Percentiles rank a stretch among this genome's conserved stretches.
Evolutionary conservation across 2,888 invertebrate genomes (phyloP).

Genomic region (Tachina lurida): DNA sequence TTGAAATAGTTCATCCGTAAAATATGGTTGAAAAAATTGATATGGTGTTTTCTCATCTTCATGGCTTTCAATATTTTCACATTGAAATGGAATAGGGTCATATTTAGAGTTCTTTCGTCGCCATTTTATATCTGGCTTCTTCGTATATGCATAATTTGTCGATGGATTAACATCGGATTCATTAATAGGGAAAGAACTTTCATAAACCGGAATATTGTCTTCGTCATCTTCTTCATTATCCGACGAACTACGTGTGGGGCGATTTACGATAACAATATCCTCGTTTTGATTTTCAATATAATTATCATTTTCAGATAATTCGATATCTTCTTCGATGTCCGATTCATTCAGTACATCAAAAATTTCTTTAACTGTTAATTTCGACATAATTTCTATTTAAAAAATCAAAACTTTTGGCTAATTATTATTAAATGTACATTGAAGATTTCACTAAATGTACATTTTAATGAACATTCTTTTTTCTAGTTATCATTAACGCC

Average conservation of each 20-base stretch:
- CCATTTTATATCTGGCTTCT: slow-evolving; percentile 26
- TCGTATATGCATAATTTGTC: slow-evolving; percentile 25
- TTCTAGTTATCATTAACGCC: neutral
- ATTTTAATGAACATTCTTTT: neutral
- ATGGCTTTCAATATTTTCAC: slow-evolving; percentile 26
- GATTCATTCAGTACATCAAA: slow-evolving; percentile 2
- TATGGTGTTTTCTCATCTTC: slow-evolving; percentile 22
- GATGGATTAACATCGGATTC: slow-evolving; percentile 22
- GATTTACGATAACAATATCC: slow-evolving; percentile 10
- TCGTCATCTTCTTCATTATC: slow-evolving; percentile 9
- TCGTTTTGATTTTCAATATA: slow-evolving; percentile 30
- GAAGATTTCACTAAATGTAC: neutral
- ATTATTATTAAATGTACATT: slow-evolving; percentile 10
- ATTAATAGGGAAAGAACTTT: slow-evolving; percentile 7
- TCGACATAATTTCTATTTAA: neutral
- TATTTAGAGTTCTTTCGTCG: neutral
- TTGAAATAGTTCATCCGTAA: slow-evolving; percentile 8
- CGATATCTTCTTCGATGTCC: neutral
- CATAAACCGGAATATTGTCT: neutral
- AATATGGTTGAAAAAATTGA: slow-evolving; percentile 32
- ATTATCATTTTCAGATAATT: slow-evolving; percentile 16
- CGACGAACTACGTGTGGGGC: neutral
- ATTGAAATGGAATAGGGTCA: slow-evolving; percentile 23
- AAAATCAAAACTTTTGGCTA: neutral
- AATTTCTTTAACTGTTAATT: slow-evolving; percentile 4